Evolutionary conservation across 2,888 invertebrate species (phyloP), one percentile per base, ranked within the genome.

Genomic region (Brassicogethes aeneus): DNA sequence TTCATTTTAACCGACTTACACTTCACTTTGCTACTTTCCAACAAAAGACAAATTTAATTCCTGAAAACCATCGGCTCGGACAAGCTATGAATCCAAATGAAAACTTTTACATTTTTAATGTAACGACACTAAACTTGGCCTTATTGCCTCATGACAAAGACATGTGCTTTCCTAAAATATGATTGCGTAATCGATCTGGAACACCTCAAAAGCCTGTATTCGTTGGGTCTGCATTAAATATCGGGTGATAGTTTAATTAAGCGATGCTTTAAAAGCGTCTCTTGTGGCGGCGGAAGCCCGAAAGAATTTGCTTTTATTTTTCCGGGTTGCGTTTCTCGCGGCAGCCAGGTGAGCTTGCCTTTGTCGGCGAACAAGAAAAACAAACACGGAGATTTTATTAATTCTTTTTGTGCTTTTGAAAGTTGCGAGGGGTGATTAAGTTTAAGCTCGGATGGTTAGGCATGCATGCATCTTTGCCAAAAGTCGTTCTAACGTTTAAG

Each of bases 171-270:
- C n/a, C n/a, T n/a, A n/a, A n/a, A n/a, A n/a, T n/a, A n/a, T n/a
- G n/a, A n/a, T n/a, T n/a, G n/a, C n/a, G n/a, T n/a, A n/a, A n/a
- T n/a, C n/a, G n/a, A n/a, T n/a, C n/a, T n/a, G n/a, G n/a, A n/a
- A n/a, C n/a, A n/a, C n/a, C n/a, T n/a, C n/a, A n/a, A n/a, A n/a
- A n/a, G n/a, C n/a, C n/a, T n/a, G n/a, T n/a, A n/a, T n/a, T n/a
- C n/a, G n/a, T 10, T 10, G 23, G 10, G 23, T 7, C 61, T 55
- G 64, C 61, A 65, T 65, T 64, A 65, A 65, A 66, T 66, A 66
- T 66, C 66, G 64, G 62, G 64, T 63, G 66, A 66, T 68, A 66
- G 67, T 68, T 68, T 66, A 67, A 67, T 68, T 67, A 68, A 66
- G 66, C 61, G 60, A 59, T 60, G 60, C 62, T 60, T 60, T 59